A percentile compares a stretch with the other conserved stretches of the same genome.
Evolutionary conservation across 2,888 invertebrate genomes (phyloP).

Genomic region (Plebejus anna): DNA sequence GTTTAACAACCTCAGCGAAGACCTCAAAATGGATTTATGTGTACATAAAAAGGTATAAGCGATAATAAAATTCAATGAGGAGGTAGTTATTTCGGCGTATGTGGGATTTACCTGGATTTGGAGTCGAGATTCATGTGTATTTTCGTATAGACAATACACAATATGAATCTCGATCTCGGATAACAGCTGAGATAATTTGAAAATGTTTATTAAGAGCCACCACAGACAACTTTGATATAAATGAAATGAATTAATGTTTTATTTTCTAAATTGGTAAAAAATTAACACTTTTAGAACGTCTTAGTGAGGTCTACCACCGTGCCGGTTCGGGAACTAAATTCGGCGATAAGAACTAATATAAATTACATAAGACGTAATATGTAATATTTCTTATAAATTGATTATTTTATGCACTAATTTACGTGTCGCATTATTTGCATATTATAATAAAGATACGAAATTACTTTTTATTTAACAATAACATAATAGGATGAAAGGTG

Average conservation of each 20-base stretch:
- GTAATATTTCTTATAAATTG: not conserved
- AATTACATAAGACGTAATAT: too few species aligned
- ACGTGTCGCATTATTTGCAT: too few species aligned
- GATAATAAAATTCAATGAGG: slow-evolving; percentile 11
- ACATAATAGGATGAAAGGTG: too few species aligned
- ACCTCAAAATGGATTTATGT: not conserved
- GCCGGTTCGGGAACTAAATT: too few species aligned
- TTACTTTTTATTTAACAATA: not conserved
- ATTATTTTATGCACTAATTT: too few species aligned
- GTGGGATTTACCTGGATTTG: not conserved
- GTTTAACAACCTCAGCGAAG: not conserved
- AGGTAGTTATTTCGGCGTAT: not conserved
- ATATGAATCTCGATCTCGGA: not conserved
- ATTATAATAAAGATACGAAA: too few species aligned
- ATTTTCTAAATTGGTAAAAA: too few species aligned
- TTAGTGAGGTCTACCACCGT: too few species aligned
- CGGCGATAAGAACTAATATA: too few species aligned
- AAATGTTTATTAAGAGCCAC: not conserved
- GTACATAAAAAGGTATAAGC: not conserved
- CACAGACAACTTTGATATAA: not conserved
- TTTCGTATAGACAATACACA: not conserved
- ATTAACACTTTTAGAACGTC: too few species aligned
- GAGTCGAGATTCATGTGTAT: not conserved
- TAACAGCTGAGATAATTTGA: not conserved
- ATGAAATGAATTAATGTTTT: too few species aligned